A percentile compares a stretch with the other conserved stretches of the same genome.
Conservation (phyloP, 2,888 invertebrate species). For the Cristatella mucedo region DNA sequence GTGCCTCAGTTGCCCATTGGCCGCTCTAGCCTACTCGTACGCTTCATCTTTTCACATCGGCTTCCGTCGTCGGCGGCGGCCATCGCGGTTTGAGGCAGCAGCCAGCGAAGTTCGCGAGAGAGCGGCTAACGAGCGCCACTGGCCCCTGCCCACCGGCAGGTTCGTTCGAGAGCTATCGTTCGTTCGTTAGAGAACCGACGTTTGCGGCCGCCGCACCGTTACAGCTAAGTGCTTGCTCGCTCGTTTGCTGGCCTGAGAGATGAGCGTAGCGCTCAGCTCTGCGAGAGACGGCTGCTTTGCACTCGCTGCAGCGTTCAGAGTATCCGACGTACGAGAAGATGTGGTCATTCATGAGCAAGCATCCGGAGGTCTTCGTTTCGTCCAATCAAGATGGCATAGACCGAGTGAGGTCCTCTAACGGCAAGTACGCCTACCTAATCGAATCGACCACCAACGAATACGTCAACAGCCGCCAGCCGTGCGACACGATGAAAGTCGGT, state of each 20-base stretch:
- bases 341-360: slow-evolving; percentile 66
- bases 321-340: slow-evolving; percentile 61
- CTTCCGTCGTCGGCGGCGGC: too few species aligned
- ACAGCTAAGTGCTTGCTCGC: too few species aligned
- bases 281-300: too few species aligned
- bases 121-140: too few species aligned
- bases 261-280: too few species aligned
- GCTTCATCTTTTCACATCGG: too few species aligned
- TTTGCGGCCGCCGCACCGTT: not conserved
- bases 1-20: too few species aligned
- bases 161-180: not conserved
- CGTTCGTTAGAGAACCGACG: not conserved
- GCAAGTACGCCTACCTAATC: slow-evolving; percentile 50
- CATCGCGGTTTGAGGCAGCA: too few species aligned
- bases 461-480: slow-evolving; percentile 67
- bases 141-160: too few species aligned
- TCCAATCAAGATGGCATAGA: slow-evolving; percentile 52
- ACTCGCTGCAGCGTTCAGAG: slow-evolving; percentile 66
- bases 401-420: slow-evolving; percentile 43
- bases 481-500: slow-evolving; percentile 49
- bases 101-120: too few species aligned
- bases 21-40: too few species aligned
- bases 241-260: too few species aligned
- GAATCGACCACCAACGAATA: slow-evolving; percentile 54
- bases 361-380: slow-evolving; percentile 57